These are phyloP conservation scores for Pyrrhosoma nymphula DNA, from an alignment of 2,888 invertebrate species.

Conservation along the genomic window DNA sequence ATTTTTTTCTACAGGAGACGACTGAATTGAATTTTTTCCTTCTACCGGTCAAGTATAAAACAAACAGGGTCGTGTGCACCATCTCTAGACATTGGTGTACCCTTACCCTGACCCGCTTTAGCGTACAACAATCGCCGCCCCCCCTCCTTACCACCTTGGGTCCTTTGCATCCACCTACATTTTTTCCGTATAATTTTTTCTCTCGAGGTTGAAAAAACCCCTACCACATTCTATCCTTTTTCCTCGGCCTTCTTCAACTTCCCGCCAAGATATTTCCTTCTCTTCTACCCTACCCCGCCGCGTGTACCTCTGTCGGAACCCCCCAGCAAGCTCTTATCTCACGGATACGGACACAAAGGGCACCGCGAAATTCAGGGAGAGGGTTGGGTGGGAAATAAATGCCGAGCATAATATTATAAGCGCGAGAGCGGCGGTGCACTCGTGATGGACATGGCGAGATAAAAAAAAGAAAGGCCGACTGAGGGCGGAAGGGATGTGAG, in stretches of 20 bases:
- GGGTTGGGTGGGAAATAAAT: background rate
- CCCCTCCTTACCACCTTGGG: background rate
- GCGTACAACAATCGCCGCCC: background rate
- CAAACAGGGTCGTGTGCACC: too few species aligned
- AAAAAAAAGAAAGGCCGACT: background rate
- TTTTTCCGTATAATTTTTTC: background rate
- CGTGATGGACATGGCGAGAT: conserved; percentile 56
- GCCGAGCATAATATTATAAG: conserved; percentile 46
- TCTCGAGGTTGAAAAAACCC: background rate
- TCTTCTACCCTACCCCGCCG: background rate
- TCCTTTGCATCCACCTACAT: background rate
- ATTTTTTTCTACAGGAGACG: too few species aligned
- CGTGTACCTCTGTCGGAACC: background rate
- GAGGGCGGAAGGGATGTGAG: background rate
- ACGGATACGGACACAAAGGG: background rate
- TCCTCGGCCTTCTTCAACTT: background rate
- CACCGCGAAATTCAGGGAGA: conserved; percentile 55
- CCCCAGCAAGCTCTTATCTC: conserved; percentile 17
- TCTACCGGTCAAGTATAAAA: too few species aligned
- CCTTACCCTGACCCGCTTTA: too few species aligned
- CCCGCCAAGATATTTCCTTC: background rate
- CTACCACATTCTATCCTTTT: background rate
- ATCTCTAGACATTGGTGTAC: too few species aligned
- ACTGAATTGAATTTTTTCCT: too few species aligned
- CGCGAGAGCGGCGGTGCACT: conserved; percentile 45